Evolutionary conservation across 2,888 invertebrate genomes (phyloP).

Genomic region (Idaea aversata): DNA sequence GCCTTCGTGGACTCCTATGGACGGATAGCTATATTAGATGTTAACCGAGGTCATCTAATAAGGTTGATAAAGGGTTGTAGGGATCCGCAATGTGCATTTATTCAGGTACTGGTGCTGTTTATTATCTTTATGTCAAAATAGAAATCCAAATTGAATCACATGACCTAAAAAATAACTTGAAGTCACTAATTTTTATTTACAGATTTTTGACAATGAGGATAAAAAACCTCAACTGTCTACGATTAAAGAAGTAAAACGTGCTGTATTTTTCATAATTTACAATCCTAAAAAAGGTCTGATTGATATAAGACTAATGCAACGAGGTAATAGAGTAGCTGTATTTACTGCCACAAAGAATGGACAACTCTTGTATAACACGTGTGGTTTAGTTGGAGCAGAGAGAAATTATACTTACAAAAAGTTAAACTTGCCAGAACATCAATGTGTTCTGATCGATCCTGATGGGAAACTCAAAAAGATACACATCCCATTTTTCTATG

Average conservation of each 20-base stretch:
- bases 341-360: constrained; percentile 94
- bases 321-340: constrained; percentile 93
- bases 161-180: not conserved
- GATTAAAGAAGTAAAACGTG: constrained; percentile 79
- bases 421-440: constrained; percentile 82
- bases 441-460: constrained; percentile 90
- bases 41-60: constrained; percentile 87
- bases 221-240: constrained; percentile 66
- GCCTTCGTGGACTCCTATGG: constrained; percentile 93
- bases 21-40: constrained; percentile 92
- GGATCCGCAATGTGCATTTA: constrained; percentile 96
- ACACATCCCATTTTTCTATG: constrained; percentile 93
- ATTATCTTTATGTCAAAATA: not conserved
- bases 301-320: constrained; percentile 95
- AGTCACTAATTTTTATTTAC: constrained; percentile 28
- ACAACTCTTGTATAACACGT: constrained; percentile 88
- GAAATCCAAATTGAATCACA: not conserved
- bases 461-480: constrained; percentile 91
- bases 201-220: constrained; percentile 70
- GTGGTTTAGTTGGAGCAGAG: constrained; percentile 88
- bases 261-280: constrained; percentile 94
- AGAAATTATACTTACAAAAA: constrained; percentile 77
- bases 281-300: constrained; percentile 95
- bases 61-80: constrained; percentile 97
- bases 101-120: constrained; percentile 77